Evolutionary conservation across 2,797 vertebrate genomes (phyloP).

Genomic region (Hapalemur alaotrensis): DNA sequence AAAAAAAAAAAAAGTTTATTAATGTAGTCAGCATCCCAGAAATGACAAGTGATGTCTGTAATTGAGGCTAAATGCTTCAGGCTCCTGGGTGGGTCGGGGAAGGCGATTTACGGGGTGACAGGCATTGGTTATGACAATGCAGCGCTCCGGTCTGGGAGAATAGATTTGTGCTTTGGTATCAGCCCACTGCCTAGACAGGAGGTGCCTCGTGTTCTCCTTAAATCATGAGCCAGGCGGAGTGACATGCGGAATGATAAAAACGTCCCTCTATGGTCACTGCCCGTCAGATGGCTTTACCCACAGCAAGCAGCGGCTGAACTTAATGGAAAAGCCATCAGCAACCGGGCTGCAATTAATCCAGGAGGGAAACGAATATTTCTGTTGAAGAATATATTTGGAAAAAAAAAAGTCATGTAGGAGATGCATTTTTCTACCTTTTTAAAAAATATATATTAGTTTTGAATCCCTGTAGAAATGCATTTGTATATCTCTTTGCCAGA

Average conservation of each 20-base stretch:
- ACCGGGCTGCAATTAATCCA: slow-evolving; percentile 77
- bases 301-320: slow-evolving; percentile 73
- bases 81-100: slow-evolving; percentile 6
- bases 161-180: slow-evolving; percentile 69
- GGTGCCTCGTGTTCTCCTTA: slow-evolving; percentile 75
- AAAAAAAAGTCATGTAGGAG: not conserved
- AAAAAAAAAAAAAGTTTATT: slow-evolving; percentile 63
- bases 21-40: slow-evolving; percentile 77
- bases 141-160: slow-evolving; percentile 34
- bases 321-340: slow-evolving; percentile 69
- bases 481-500: not conserved
- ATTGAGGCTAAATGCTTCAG: slow-evolving; percentile 72
- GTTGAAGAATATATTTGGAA: slow-evolving; percentile 63
- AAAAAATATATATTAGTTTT: not conserved
- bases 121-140: slow-evolving; percentile 72
- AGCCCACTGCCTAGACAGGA: slow-evolving; percentile 71
- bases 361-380: slow-evolving; percentile 75
- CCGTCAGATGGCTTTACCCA: slow-evolving; percentile 71
- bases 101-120: not conserved
- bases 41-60: slow-evolving; percentile 73
- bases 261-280: slow-evolving; percentile 78
- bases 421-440: not conserved
- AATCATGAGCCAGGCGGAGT: slow-evolving; percentile 82
- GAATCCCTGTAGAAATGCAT: not conserved
- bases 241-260: slow-evolving; percentile 83